A percentile compares a stretch with the other conserved stretches of the same genome.
phyloP scores from a whole-genome alignment of 92 coral and sea anemone species.

The Anthopleura xanthogrammica region DNA sequence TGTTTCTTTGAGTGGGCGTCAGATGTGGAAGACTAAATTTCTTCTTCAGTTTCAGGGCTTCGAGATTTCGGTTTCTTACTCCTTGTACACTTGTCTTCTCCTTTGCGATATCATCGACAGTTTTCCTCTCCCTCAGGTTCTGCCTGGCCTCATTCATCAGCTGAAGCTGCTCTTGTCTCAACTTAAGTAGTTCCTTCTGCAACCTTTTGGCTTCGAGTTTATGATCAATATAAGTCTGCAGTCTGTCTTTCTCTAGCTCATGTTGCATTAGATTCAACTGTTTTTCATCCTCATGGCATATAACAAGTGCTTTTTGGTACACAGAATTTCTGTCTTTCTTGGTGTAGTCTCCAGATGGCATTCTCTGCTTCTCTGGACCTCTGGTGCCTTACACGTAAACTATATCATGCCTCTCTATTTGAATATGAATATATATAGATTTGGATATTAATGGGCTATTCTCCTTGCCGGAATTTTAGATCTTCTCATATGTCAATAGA shows the following conservation, averaged over 20 bases:
- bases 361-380: neutral
- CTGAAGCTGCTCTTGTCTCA: constrained; percentile 61
- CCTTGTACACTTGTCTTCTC: constrained; percentile 38
- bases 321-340: constrained; percentile 67
- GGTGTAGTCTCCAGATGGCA: constrained; percentile 62
- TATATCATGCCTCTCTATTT: neutral
- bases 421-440: neutral
- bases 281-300: constrained; percentile 67
- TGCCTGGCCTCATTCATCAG: constrained; percentile 67
- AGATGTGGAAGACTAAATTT: constrained; percentile 64
- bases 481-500: constrained; percentile 12
- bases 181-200: constrained; percentile 62
- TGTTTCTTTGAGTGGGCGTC: constrained; percentile 63
- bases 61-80: constrained; percentile 46
- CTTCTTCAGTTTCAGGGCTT: constrained; percentile 53
- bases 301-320: constrained; percentile 73
- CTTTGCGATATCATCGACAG: constrained; percentile 75
- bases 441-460: neutral
- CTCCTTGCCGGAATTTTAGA: constrained; percentile 4
- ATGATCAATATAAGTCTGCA: constrained; percentile 69
- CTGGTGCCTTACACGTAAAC: neutral
- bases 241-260: constrained; percentile 57
- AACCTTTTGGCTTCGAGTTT: constrained; percentile 68
- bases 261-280: constrained; percentile 42
- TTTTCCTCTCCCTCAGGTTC: constrained; percentile 49